Base-by-base conservation (phyloP, 2,113 vertebrate species). In the Camelus bactrianus region DNA sequence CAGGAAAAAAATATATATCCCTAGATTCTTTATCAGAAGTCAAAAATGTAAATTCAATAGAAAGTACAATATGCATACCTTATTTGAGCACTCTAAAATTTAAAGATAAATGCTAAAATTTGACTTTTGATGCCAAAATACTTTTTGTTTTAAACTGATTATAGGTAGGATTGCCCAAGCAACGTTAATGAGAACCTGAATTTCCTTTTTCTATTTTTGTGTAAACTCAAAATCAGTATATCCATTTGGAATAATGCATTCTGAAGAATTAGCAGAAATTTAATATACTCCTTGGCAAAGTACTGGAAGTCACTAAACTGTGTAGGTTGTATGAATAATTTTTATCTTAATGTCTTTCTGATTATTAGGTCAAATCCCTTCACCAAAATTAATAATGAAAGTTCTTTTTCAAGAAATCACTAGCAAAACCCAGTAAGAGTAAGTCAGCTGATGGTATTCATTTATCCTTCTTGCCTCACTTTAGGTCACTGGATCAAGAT, bases 201-300 rank as follows among this genome's bases (percentile, higher is more conserved):
- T 65, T 52, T 87, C 12, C 17, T 70, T 87, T 94, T 69, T 56
- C 50, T 60, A 76, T 89, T 94, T 89, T 67, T 6, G 72, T 83
- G 16, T 90, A 84, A 96, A 83, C 76, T 90, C 26, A 82, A 82
- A 94, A 86, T 65, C 12, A 32, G 10, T 69, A 85, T 6, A 10
- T 2, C 8, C 38, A 32, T 60, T 92, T 88, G 58, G 85, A 81
- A 81, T 73, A 92, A 84, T 54, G 46, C n/a, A 8, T 81, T 76
- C 12, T 85, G n/a, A 58, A 86, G 5, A 52, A 50, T 52, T 64
- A 69, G 11, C 17, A 76, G 8, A 3, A 82, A 64, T 94, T 93
- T 92, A 62, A 65, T 93, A 58, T 52, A 48, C 13, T 93, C 14
- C 26, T 58, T 82, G 8, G n/a, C 17, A 77, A 96, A 26, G 28